Conservation (phyloP, 2,888 invertebrate genomes). For the Parnassius mnemosyne region DNA sequence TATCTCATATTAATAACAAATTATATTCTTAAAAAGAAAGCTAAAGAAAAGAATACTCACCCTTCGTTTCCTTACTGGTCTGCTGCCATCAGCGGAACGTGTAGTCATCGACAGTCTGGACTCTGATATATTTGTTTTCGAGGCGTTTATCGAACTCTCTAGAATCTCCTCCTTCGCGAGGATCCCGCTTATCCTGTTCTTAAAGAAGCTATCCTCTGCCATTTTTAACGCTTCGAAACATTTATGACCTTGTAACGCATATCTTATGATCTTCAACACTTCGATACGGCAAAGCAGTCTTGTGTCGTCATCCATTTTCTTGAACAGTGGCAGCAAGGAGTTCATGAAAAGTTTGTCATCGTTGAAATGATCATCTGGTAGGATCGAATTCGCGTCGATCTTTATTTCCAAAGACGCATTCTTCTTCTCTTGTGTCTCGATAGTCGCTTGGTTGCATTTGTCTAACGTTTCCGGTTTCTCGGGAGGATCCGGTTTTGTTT, state of each 20-base stretch:
- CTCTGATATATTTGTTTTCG: constrained; percentile 34
- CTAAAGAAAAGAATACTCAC: constrained; percentile 39
- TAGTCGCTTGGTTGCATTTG: constrained; percentile 56
- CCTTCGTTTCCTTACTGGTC: constrained; percentile 63
- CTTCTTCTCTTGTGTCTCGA: constrained; percentile 45
- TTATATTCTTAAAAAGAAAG: too few relatives aligned
- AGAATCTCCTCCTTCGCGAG: constrained; percentile 50
- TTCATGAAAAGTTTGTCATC: constrained; percentile 73
- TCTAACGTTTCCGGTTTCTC: constrained; percentile 54
- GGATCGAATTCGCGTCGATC: constrained; percentile 65
- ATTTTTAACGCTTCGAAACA: constrained; percentile 59
- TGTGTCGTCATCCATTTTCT: constrained; percentile 73
- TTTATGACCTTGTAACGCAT: constrained; percentile 64
- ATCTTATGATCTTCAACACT: constrained; percentile 65
- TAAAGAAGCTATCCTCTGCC: constrained; percentile 58
- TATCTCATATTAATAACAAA: too few relatives aligned
- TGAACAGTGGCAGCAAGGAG: constrained; percentile 65
- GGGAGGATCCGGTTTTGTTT: constrained; percentile 50
- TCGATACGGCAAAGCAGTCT: constrained; percentile 66
- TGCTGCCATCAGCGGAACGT: constrained; percentile 66
- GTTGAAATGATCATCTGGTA: constrained; percentile 70
- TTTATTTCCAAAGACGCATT: constrained; percentile 58
- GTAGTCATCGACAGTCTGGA: constrained; percentile 67
- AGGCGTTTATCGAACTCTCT: constrained; percentile 34
- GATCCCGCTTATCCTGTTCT: constrained; percentile 48